phyloP scores from a whole-genome alignment of 1,140 invertebrate genomes.

The Chrysopa pallens region DNA sequence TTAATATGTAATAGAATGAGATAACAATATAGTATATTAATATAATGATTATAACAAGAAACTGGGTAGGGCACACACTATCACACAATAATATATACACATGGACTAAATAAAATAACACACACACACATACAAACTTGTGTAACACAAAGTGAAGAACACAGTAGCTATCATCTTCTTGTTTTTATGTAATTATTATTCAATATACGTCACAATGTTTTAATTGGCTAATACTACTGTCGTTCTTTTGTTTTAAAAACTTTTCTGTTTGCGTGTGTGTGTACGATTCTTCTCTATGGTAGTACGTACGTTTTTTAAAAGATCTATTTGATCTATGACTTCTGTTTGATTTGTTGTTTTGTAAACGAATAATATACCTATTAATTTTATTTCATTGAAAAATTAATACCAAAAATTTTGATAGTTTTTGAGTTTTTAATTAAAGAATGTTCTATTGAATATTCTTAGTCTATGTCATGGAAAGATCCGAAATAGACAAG shows the following conservation, averaged over 20 bases:
- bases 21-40: background rate
- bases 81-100: slow-evolving; percentile 1
- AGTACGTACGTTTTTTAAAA: background rate
- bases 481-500: too few species aligned
- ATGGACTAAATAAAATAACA: too few species aligned
- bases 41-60: background rate
- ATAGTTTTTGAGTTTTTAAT: too few species aligned
- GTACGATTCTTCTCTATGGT: background rate
- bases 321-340: background rate
- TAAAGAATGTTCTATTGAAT: too few species aligned
- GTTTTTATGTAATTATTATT: slow-evolving; percentile 16
- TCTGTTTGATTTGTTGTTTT: slow-evolving; percentile 6
- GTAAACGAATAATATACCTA: slow-evolving; percentile 2
- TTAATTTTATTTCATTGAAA: too few species aligned
- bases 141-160: too few species aligned
- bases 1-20: too few species aligned
- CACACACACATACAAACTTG: too few species aligned
- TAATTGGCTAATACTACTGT: slow-evolving; percentile 15
- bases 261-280: slow-evolving; percentile 8
- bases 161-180: too few species aligned
- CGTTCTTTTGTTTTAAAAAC: slow-evolving; percentile 5
- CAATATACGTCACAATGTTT: slow-evolving; percentile 19
- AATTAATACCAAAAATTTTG: too few species aligned
- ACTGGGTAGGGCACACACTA: slow-evolving; percentile 7
- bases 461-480: too few species aligned